Conservation (phyloP, 2,113 vertebrate genomes). For the Prionailurus viverrinus region DNA sequence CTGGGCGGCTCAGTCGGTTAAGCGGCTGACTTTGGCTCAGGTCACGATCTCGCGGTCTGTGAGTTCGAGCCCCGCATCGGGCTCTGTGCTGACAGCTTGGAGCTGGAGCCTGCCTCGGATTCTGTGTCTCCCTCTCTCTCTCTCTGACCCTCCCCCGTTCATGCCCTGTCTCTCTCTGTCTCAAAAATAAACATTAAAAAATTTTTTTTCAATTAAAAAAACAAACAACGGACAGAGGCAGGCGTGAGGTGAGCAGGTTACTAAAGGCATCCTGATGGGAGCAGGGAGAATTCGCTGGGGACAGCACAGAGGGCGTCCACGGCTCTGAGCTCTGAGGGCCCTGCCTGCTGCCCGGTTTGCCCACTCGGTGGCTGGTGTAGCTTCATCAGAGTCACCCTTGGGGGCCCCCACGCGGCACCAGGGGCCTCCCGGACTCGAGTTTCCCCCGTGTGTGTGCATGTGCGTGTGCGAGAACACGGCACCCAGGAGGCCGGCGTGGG, state of each 20-base stretch:
- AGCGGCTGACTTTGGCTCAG: no score
- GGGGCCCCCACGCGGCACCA: neutral
- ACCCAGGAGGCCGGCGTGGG: neutral
- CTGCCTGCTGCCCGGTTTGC: neutral
- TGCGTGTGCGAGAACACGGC: neutral
- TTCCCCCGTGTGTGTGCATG: neutral
- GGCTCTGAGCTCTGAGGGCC: neutral
- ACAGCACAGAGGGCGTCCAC: neutral
- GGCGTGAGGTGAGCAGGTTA: no score
- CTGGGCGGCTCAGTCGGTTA: no score
- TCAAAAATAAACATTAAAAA: no score
- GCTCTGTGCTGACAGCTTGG: no score
- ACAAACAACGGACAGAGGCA: neutral
- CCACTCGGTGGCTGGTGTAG: neutral
- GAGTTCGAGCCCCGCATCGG: no score
- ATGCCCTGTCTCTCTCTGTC: no score
- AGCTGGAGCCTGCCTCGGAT: no score
- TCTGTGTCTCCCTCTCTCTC: no score
- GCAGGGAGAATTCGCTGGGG: neutral
- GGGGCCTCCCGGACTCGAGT: neutral
- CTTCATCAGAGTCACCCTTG: neutral
- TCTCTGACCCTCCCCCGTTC: no score
- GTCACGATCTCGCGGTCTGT: no score
- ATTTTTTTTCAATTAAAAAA: no score
- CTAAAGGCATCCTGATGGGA: neutral